Conservation (phyloP, 2,888 invertebrate species). For the Heliconius charithonia region DNA sequence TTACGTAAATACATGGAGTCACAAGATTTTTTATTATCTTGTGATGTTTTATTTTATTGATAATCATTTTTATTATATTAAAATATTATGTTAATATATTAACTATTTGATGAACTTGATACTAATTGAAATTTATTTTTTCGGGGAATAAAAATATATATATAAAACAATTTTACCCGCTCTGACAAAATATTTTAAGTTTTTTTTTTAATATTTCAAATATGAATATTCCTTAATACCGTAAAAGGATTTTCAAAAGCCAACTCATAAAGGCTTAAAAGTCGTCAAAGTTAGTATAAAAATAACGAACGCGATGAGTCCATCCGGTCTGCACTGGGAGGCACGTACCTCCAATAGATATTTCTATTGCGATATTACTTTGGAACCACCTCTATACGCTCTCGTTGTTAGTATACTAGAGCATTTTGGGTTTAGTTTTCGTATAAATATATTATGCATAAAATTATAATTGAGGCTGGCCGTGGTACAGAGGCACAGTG, state of each 20-base stretch:
- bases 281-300: slow-evolving; percentile 16
- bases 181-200: too few species aligned
- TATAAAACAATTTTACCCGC: too few species aligned
- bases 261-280: slow-evolving; percentile 18
- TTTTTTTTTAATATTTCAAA: not conserved
- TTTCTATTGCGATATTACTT: slow-evolving; percentile 17
- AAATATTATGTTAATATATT: too few species aligned
- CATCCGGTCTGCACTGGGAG: slow-evolving; percentile 1
- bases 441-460: not conserved
- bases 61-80: too few species aligned
- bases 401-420: not conserved
- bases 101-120: too few species aligned
- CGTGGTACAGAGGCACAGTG: too few species aligned
- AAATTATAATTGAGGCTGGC: not conserved
- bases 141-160: too few species aligned
- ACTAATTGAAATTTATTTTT: too few species aligned
- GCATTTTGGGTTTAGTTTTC: not conserved
- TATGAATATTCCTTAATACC: slow-evolving; percentile 1
- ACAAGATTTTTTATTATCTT: too few species aligned
- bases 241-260: slow-evolving; percentile 7
- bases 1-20: too few species aligned
- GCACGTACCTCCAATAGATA: slow-evolving; percentile 20
- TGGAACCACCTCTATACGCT: not conserved
- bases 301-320: slow-evolving; percentile 15
- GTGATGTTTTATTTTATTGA: too few species aligned